Evolutionary conservation across 2,888 invertebrate species (phyloP).

Genomic region (Agrochola circellaris): DNA sequence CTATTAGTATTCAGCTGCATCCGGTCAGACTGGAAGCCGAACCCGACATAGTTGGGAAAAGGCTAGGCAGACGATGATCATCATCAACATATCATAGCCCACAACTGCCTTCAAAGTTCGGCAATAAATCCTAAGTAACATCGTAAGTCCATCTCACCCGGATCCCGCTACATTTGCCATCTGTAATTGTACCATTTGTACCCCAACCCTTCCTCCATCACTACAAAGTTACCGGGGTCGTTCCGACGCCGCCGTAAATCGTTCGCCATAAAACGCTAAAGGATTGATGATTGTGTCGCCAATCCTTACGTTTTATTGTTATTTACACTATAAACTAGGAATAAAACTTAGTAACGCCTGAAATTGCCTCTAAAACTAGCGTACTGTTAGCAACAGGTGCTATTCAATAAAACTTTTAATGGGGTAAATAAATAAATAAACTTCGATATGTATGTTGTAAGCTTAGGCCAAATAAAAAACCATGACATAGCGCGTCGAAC

Average conservation of each 20-base stretch:
- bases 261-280: slow-evolving; percentile 51
- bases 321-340: slow-evolving; percentile 41
- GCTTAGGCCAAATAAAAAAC: too few species aligned
- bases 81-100: too few species aligned
- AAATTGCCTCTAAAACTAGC: slow-evolving; percentile 44
- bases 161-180: slow-evolving; percentile 9
- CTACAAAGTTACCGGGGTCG: slow-evolving; percentile 26
- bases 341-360: slow-evolving; percentile 36
- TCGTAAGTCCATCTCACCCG: background rate
- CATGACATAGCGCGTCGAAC: too few species aligned
- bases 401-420: slow-evolving; percentile 1
- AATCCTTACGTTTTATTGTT: slow-evolving; percentile 36
- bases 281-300: slow-evolving; percentile 44
- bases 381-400: slow-evolving; percentile 8
- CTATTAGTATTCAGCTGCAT: background rate
- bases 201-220: slow-evolving; percentile 20
- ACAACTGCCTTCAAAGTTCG: background rate
- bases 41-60: background rate
- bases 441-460: background rate
- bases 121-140: background rate
- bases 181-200: slow-evolving; percentile 34
- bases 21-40: too few species aligned
- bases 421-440: background rate
- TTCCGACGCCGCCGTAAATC: slow-evolving; percentile 48
- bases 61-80: too few species aligned